Base-by-base conservation (phyloP, 64 coral and sea anemone species). In the Dendronephthya gigantea region DNA sequence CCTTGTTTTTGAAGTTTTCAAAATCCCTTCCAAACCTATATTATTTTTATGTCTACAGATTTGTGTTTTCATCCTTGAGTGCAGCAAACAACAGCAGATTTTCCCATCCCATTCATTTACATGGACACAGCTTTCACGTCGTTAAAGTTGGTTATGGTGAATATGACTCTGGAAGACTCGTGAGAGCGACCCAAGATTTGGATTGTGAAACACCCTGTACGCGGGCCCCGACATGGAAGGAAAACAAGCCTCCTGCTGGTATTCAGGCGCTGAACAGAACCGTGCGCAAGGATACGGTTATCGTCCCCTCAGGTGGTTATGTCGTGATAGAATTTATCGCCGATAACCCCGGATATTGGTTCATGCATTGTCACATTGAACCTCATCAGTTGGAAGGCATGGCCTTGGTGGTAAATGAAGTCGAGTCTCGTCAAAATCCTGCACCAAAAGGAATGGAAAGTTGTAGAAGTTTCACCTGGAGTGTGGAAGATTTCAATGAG, bases 291-390 rank as follows among this genome's bases (percentile, higher is more conserved):
- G 66, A 70, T n/a, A 70, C 66, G 23, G 23, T 70, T 7, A 70
- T 70, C 5, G 23, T 70, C 7, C 66, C 66, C 9, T 8, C 66
- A 22, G 66, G 66, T 22, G 66, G 66, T 7, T 70, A 70, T 32
- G 66, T 70, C 8, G 66, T 70, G 9, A 70, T 70, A 12, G 66
- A 70, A 5, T 70, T 70, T 32, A 70, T 70, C 8, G 66, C 66
- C 7, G 66, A 70, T n/a, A 70, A 70, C 66, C 66, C 66, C 6
- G 66, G 66, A 5, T 70, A 70, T 70, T 70, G 66, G 66, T 70
- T 70, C 27, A 70, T n/a, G n/a, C n/a, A n/a, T n/a, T n/a, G n/a
- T n/a, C n/a, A n/a, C n/a, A n/a, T n/a, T n/a, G n/a, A n/a, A n/a
- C 23, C 66, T 25, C 66, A 70, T 70, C 8, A 25, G 66, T 31